A percentile compares a stretch with the other conserved stretches of the same genome.
These are phyloP conservation scores for Biston stratarius DNA, from an alignment of 2,888 invertebrate species.

Conservation along the genomic window DNA sequence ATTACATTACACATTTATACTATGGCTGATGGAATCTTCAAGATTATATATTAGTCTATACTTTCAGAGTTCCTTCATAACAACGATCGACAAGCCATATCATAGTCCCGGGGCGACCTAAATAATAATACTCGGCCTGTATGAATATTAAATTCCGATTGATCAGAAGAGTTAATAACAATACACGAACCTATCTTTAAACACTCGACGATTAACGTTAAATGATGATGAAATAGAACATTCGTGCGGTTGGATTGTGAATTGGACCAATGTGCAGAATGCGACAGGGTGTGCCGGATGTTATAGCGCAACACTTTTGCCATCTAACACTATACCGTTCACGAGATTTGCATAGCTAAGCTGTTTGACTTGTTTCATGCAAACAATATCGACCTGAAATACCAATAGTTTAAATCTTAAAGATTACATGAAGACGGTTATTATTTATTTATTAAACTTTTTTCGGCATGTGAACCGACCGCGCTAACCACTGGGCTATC, in stretches of 20 bases:
- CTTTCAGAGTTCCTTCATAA: too few relatives aligned
- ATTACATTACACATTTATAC: too few relatives aligned
- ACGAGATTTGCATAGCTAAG: constrained; percentile 31
- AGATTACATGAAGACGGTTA: not conserved
- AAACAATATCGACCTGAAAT: not conserved
- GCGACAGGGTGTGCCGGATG: constrained; percentile 47
- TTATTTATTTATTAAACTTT: too few relatives aligned
- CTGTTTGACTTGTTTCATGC: constrained; percentile 14
- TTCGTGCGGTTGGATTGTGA: constrained; percentile 9
- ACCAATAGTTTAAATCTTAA: not conserved
- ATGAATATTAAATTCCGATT: too few relatives aligned
- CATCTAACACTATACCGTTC: constrained; percentile 32
- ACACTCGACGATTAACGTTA: not conserved
- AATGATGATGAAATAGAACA: constrained; percentile 8
- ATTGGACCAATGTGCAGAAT: constrained; percentile 38
- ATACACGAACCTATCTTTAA: not conserved
- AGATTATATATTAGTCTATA: too few relatives aligned
- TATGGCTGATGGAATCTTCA: too few relatives aligned
- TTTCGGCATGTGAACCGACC: too few relatives aligned
- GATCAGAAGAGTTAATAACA: too few relatives aligned
- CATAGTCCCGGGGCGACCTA: too few relatives aligned
- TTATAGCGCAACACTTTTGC: constrained; percentile 38
- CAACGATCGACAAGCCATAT: too few relatives aligned
- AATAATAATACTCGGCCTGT: too few relatives aligned
- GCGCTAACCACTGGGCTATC: too few relatives aligned